phyloP scores from a whole-genome alignment of 2,888 invertebrate species.

The Coleophora deauratella region DNA sequence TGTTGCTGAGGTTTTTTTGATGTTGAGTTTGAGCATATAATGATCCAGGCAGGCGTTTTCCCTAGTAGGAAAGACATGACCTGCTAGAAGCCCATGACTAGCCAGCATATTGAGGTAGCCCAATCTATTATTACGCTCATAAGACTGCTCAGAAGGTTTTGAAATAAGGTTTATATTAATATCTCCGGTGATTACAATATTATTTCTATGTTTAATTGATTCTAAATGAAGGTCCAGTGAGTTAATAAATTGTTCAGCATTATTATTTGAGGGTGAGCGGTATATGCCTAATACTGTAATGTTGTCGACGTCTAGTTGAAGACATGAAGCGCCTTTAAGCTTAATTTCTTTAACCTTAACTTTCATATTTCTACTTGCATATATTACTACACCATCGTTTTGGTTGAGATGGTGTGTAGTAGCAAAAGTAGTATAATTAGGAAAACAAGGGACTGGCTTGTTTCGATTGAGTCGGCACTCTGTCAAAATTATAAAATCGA shows the following conservation, averaged over 20 bases:
- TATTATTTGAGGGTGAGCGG: no score
- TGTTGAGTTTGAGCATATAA: background rate
- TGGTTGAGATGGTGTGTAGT: slow-evolving; percentile 4
- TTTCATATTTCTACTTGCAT: background rate
- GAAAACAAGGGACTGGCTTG: slow-evolving; percentile 5
- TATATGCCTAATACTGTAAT: slow-evolving; percentile 5
- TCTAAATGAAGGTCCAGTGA: no score
- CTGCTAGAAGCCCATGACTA: background rate
- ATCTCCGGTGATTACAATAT: background rate
- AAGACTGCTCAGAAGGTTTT: background rate
- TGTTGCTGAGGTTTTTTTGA: background rate
- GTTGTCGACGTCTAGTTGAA: slow-evolving; percentile 1
- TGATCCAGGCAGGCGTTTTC: background rate
- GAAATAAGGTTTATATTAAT: slow-evolving; percentile 1
- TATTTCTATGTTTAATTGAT: background rate
- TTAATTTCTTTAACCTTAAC: slow-evolving; percentile 2
- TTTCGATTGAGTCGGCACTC: slow-evolving; percentile 5
- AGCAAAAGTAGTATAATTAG: slow-evolving; percentile 1
- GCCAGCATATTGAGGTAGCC: background rate
- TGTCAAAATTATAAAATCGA: slow-evolving; percentile 5
- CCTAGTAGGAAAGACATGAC: background rate
- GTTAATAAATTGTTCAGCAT: no score
- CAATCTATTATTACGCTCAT: background rate
- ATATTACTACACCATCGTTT: slow-evolving; percentile 7
- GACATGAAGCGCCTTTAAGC: background rate